phyloP scores from a whole-genome alignment of 64 coral and sea anemone genomes.

The Astreopora myriophthalma region DNA sequence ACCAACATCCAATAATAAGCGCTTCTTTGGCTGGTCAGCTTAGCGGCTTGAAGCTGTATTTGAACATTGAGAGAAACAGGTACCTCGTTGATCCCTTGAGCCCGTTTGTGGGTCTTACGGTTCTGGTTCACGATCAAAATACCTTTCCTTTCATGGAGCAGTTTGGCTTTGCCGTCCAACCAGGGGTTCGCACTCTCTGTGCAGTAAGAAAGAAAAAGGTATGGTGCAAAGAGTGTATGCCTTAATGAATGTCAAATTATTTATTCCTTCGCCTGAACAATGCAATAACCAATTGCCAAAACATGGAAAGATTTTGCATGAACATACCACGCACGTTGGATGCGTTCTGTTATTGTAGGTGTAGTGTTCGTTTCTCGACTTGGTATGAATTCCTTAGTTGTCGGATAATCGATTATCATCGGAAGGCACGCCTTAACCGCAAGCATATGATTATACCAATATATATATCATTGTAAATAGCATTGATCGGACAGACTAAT shows the following conservation, averaged over 20 bases:
- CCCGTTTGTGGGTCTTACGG: constrained; percentile 26
- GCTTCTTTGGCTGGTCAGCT: neutral
- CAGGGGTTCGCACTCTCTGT: constrained; percentile 32
- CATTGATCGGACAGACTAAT: no score
- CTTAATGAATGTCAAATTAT: neutral
- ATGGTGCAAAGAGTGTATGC: neutral
- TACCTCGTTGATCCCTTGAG: neutral
- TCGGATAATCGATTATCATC: no score
- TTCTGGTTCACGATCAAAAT: constrained; percentile 33
- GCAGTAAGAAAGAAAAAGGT: constrained; percentile 27
- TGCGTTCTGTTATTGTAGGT: no score
- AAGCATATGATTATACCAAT: no score
- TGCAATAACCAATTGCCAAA: no score
- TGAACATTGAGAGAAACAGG: constrained; percentile 22
- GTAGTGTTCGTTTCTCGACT: no score
- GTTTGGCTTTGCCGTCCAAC: constrained; percentile 11
- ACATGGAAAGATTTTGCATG: no score
- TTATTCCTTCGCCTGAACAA: no score
- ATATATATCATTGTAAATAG: no score
- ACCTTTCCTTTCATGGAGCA: constrained; percentile 20
- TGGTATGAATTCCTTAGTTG: no score
- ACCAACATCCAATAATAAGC: neutral
- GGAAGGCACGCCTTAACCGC: no score
- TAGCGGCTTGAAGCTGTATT: constrained; percentile 1
- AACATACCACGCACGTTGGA: no score